A percentile compares a stretch with the other conserved stretches of the same genome.
phyloP scores from a whole-genome alignment of 1,140 invertebrate genomes.

The Caerostris extrusa region DNA sequence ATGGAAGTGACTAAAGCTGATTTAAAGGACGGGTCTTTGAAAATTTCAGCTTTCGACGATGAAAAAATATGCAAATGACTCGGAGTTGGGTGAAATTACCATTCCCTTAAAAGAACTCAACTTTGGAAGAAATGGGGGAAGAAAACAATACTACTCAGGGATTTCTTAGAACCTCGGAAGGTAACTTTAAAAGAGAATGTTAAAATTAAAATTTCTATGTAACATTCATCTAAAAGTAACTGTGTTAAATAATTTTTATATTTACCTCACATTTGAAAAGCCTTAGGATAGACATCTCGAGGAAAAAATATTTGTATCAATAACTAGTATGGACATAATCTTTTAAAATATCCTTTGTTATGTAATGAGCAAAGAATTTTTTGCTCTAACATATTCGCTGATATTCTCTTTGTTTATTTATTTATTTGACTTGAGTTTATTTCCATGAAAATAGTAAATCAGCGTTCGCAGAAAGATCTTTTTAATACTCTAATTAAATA shows the following conservation, averaged over 20 bases:
- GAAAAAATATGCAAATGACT: slow-evolving; percentile 80
- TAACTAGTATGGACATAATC: too few relatives aligned
- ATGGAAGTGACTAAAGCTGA: slow-evolving; percentile 78
- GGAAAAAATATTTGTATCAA: too few relatives aligned
- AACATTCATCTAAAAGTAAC: neutral
- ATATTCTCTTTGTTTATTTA: too few relatives aligned
- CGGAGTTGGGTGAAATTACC: slow-evolving; percentile 78
- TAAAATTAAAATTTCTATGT: neutral
- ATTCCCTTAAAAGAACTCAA: slow-evolving; percentile 72
- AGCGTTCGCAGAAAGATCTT: too few relatives aligned
- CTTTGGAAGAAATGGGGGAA: slow-evolving; percentile 53
- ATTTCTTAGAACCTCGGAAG: slow-evolving; percentile 77
- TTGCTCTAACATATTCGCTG: too few relatives aligned
- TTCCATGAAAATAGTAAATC: too few relatives aligned
- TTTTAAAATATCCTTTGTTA: too few relatives aligned
- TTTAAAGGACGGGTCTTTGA: slow-evolving; percentile 78
- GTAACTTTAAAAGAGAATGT: slow-evolving; percentile 15
- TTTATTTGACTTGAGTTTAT: too few relatives aligned
- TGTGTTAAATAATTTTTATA: neutral
- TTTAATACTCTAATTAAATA: too few relatives aligned
- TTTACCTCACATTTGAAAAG: too few relatives aligned
- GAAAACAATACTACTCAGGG: slow-evolving; percentile 57
- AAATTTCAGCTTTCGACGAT: slow-evolving; percentile 78
- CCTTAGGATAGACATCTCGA: too few relatives aligned
- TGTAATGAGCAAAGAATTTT: too few relatives aligned